Base-by-base conservation (phyloP, 92 coral and sea anemone genomes). In the Porites rus region DNA sequence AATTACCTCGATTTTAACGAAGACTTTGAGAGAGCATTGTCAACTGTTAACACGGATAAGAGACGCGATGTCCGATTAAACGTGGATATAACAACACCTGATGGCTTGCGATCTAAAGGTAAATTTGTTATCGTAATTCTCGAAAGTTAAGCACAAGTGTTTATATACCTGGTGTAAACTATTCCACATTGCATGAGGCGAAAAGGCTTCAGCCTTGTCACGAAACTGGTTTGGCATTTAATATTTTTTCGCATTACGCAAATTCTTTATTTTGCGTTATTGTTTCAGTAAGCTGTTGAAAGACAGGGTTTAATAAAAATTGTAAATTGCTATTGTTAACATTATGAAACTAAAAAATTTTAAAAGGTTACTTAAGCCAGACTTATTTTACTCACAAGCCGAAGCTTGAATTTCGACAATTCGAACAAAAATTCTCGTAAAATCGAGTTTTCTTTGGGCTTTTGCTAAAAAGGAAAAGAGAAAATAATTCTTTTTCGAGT, bases 1-100 rank as follows among this genome's bases (percentile, higher is more conserved):
- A 86, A 86, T 72, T 94, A 93, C 72, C 87, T 93, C 66, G 77
- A 74, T 46, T 87, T 94, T 16, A 94, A 93, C 72, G 93, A 93
- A 28, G 98, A 88, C 77, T 94, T 84, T 61, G 98, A 93, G 68
- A 93, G 78, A 82, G 89, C 81, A 4, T 82, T 94, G 77, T 90
- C 94, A 1, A 74, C 82, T 7, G 81, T 51, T 0, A 80, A 20
- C 63, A 25, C 63, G 24, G 80, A 72, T 19, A 69, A 84, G 14
- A 62, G 53, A 43, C 54, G 78, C 6, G 70, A 71, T 28, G 50
- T 88, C 10, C 68, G 84, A 46, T 58, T 60, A 6, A 76, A 83
- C 24, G 87, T 43, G 51, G 80, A 63, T 31, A 38, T 75, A 14
- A 62, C 70, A 73, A 73, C 74, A 24, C 72, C 87, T 9, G 80